phyloP scores from a whole-genome alignment of 1,140 invertebrate species.

The Drosophila prosaltans region DNA sequence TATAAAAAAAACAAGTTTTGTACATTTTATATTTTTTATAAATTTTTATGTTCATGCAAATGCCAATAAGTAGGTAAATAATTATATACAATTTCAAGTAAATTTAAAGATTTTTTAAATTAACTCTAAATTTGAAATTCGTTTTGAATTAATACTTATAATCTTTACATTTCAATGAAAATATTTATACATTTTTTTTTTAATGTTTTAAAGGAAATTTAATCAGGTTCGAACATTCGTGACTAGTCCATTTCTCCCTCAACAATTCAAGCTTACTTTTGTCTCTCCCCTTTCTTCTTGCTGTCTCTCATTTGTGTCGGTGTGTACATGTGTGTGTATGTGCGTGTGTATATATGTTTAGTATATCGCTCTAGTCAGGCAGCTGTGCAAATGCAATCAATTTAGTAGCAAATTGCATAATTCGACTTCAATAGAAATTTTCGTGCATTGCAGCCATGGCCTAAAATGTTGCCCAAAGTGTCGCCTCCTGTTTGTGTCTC shows the following conservation, averaged over 20 bases:
- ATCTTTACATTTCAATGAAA: no score
- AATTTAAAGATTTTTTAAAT: no score
- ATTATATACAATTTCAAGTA: no score
- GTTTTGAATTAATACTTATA: no score
- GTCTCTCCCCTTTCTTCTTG: neutral
- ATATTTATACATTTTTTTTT: no score
- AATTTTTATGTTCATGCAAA: no score
- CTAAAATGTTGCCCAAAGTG: constrained; percentile 78
- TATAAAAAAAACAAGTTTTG: no score
- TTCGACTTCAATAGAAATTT: constrained; percentile 80
- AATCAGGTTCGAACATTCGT: constrained; percentile 28
- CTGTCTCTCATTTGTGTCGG: neutral
- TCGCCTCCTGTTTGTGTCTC: constrained; percentile 49
- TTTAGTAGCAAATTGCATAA: constrained; percentile 82
- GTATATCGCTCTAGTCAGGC: constrained; percentile 28
- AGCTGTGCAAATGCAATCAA: constrained; percentile 79
- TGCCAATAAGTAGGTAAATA: no score
- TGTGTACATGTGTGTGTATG: neutral
- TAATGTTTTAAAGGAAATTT: constrained; percentile 12
- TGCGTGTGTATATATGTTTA: constrained; percentile 3
- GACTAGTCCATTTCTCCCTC: neutral
- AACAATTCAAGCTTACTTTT: neutral
- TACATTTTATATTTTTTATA: no score
- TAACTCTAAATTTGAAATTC: no score
- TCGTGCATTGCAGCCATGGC: constrained; percentile 53